Evolutionary conservation across 2,797 vertebrate genomes (phyloP), one percentile per base, ranked within the genome.

Genomic region (Trachurus trachurus): DNA sequence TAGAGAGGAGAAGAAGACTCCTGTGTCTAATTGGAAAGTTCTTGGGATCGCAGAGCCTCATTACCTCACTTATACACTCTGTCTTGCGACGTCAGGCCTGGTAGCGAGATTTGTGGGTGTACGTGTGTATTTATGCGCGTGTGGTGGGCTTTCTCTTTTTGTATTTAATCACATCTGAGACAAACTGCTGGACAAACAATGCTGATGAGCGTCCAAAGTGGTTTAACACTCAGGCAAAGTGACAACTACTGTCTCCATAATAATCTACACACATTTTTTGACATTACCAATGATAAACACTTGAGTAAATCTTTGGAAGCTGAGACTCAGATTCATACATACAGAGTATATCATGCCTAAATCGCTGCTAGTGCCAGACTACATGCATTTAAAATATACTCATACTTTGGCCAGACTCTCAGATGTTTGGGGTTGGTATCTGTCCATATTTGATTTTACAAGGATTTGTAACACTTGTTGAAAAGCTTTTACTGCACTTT

Each of bases 1-100:
- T 93, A 92, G 88, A 87, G 87, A 83, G 60, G 54, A 83, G 84
- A 81, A 54, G 67, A 72, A 60, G 61, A 81, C 65, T 56, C 73
- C 76, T 12, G 71, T 16, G 34, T 87, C 74, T 89, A 92, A 92
- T 87, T 92, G 88, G 74, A 81, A 82, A 84, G 75, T 90, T 89
- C 83, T 83, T 12, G 0, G 69, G 78, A 89, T 87, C 44, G 40
- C 83, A 17, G 64, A 74, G 82, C 82, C 88, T 93, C 83, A 84
- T 93, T 92, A 91, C 71, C 73, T 90, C 76, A n/a, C 75, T 81
- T 76, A 87, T 64, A 66, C 65, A 79, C 68, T 22, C 75, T 17
- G 57, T 77, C 82, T 78, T 29, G 40, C 80, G 80, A 87, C 52
- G 5, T 70, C 80, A 49, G 72, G 31, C 13, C 26, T 7, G 39